Base-by-base conservation (phyloP, 2,888 invertebrate genomes). In the Perizoma affinitatum region DNA sequence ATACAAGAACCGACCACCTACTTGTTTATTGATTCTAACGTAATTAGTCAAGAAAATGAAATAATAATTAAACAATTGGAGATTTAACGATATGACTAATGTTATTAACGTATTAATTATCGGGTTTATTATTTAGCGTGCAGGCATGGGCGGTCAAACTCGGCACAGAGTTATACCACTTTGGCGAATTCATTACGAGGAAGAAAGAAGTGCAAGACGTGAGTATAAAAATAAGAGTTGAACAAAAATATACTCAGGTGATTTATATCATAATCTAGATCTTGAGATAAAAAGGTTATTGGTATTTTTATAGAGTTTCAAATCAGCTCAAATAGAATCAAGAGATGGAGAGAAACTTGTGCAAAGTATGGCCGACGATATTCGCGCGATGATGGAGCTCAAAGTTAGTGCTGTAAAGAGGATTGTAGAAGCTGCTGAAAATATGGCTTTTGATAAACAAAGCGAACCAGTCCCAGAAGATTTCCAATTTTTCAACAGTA, bases 361-460 rank as follows among this genome's bases (percentile, higher is more conserved):
- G 38, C 95, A 95, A 74, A 96, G 96, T 67, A 97, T 98, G 92
- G 95, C 96, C 7, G 95, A 95, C 69, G 96, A 97, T 74, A 96
- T 98, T 61, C 95, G 96, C 76, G 95, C 95, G 55, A 97, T 98
- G 96, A 96, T 97, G 95, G 96, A 96, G 68, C 94, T 96, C 45
- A 97, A 97, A 93, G 96, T 97, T 65, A 96, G 96, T 71, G 97
- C 98, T 7, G 96, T 98, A 38, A 95, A 95, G 91, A 93, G 97
- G 75, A 97, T 98, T 75, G 97, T 97, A 90, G 97, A 97, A 82
- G 95, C 96, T 6, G 97, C 97, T 0, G 97, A 98, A 82, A 95
- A 96, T 69, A 95, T 96, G 80, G 96, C 97, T 0, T 93, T 95
- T 67, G 91, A 91, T 66, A 92, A 91, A 78, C 92, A 92, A 77